A percentile compares a stretch with the other conserved stretches of the same genome.
Evolutionary conservation across 2,113 vertebrate genomes (phyloP).

Genomic region (Oryzias javanicus): DNA sequence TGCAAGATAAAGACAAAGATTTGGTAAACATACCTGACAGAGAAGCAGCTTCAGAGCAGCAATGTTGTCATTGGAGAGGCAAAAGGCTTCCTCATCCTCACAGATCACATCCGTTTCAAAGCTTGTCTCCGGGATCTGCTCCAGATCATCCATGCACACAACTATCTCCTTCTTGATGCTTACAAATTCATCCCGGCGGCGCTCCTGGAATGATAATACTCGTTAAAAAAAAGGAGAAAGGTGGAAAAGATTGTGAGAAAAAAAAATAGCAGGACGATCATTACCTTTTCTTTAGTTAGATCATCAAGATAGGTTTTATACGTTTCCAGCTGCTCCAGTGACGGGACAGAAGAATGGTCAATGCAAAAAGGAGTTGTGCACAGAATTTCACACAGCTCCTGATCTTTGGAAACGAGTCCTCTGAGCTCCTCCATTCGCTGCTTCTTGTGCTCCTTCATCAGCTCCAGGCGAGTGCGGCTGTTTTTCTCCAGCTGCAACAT

Average conservation of each 20-base stretch:
- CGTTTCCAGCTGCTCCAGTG: constrained; percentile 79
- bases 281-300: constrained; percentile 81
- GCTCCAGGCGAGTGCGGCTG: constrained; percentile 79
- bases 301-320: constrained; percentile 76
- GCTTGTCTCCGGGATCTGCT: constrained; percentile 83
- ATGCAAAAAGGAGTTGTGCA: constrained; percentile 71
- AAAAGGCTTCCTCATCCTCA: constrained; percentile 87
- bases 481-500: constrained; percentile 91
- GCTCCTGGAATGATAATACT: constrained; percentile 69
- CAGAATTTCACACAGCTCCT: constrained; percentile 83
- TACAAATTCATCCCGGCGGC: constrained; percentile 81
- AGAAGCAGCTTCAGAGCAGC: constrained; percentile 80
- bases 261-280: neutral
- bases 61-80: constrained; percentile 86
- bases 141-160: constrained; percentile 86
- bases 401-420: constrained; percentile 77
- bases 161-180: constrained; percentile 80
- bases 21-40: constrained; percentile 74
- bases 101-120: constrained; percentile 88
- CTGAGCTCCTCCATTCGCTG: constrained; percentile 86
- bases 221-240: constrained; percentile 6
- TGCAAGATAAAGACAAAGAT: neutral
- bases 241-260: neutral
- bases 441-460: constrained; percentile 82
- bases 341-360: constrained; percentile 70